These are phyloP conservation scores for Tapirus indicus DNA, from an alignment of 2,797 vertebrate species.

Conservation along the genomic window DNA sequence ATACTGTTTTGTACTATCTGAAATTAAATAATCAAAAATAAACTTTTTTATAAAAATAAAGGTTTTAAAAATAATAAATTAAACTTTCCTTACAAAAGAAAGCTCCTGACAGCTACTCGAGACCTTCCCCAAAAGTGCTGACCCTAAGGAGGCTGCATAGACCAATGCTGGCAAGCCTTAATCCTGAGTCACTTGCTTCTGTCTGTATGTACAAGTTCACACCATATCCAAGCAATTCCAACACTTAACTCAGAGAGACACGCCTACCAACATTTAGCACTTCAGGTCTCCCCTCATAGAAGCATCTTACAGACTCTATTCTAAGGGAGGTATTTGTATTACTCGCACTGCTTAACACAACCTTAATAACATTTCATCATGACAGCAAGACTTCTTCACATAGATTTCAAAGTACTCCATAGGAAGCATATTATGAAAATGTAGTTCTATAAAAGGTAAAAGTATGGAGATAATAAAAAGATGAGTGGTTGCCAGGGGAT, in stretches of 20 bases:
- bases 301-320: not conserved
- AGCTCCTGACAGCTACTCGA: not conserved
- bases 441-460: not conserved
- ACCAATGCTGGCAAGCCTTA: not conserved
- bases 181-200: not conserved
- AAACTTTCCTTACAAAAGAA: not conserved
- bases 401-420: not conserved
- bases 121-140: not conserved
- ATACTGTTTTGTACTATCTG: not conserved
- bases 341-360: not conserved
- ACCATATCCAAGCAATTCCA: not conserved
- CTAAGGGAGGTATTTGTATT: not conserved
- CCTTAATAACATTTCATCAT: not conserved
- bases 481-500: not conserved
- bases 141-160: not conserved
- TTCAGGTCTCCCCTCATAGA: not conserved
- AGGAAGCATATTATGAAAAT: conserved; percentile 25
- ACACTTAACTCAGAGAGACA: not conserved
- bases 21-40: conserved; percentile 51
- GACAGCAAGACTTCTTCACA: not conserved
- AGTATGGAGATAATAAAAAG: not conserved
- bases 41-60: not conserved
- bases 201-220: not conserved
- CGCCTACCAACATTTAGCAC: not conserved
- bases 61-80: not conserved